Evolutionary conservation across 1,140 invertebrate species (phyloP), one percentile per base, ranked within the genome.

Genomic region (Agraylea sexmaculata): DNA sequence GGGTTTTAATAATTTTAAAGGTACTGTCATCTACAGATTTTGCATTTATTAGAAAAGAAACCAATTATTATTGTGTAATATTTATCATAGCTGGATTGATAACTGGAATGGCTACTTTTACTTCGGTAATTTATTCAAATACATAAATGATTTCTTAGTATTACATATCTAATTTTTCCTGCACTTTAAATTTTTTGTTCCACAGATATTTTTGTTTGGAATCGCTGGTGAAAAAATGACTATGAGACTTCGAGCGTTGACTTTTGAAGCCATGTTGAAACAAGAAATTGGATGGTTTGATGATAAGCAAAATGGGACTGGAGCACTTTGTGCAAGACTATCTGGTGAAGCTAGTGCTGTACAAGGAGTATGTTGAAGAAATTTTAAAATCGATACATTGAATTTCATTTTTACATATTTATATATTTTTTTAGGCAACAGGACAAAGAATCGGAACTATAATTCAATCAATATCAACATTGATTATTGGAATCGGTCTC

Each of bases 201-300:
- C 31, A 5, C 47, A 71, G 58, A 68, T 71, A 22, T 73, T 61
- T 41, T 58, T 68, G 28, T 73, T 73, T 44, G 67, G 58, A 1
- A 60, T 76, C 21, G 78, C 80, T 13, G 80, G 80, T 37, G 82
- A 83, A 62, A 57, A 71, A 29, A 53, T 87, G 2, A 82, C 82
- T 11, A 71, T 73, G 35, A 57, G 80, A 28, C 51, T 86, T 1
- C 56, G 82, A 31, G 64, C 68, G 20, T 46, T 64, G 8, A 69
- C 76, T 1, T 88, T 88, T 46, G 57, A 54, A 19, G 64, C 79
- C 0, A 87, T 90, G 71, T 52, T 90, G 37, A 68, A 58, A 18
- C 81, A 88, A 58, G 85, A 88, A 53, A 77, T 86, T 23, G 81
- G 75, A 3, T 90, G 80, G 78, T 89, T 80, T 55, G 86, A 90